phyloP scores from a whole-genome alignment of 2,888 invertebrate species.

The Notodonta dromedarius region DNA sequence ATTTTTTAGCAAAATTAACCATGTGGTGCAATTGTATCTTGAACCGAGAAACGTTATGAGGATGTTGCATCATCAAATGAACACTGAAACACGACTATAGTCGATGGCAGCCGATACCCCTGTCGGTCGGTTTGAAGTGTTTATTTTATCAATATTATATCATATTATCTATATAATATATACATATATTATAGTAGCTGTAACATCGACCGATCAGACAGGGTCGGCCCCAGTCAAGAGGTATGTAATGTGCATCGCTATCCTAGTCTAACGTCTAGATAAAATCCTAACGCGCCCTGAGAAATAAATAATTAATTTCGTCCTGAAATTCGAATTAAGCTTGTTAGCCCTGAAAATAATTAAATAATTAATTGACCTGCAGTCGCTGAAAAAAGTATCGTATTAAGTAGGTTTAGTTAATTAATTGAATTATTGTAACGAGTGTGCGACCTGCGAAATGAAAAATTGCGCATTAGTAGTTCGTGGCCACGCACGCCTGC shows the following conservation, averaged over 20 bases:
- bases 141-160: too few species aligned
- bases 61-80: background rate
- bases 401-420: constrained; percentile 50
- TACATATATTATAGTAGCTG: too few species aligned
- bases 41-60: too few species aligned
- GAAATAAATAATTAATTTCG: constrained; percentile 61
- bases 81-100: background rate
- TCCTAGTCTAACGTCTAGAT: constrained; percentile 39
- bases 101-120: background rate
- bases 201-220: background rate
- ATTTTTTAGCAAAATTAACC: too few species aligned
- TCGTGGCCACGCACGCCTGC: too few species aligned
- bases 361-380: constrained; percentile 56
- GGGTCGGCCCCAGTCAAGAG: background rate
- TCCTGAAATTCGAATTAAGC: constrained; percentile 73
- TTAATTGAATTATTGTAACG: constrained; percentile 48
- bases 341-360: constrained; percentile 77
- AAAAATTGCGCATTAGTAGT: constrained; percentile 56
- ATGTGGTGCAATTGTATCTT: too few species aligned
- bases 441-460: constrained; percentile 62
- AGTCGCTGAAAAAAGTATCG: constrained; percentile 66
- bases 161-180: too few species aligned
- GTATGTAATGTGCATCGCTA: constrained; percentile 16
- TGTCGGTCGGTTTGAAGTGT: background rate
- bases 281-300: constrained; percentile 61